Evolutionary conservation across 2,113 vertebrate species (phyloP), one percentile per base, ranked within the genome.

Genomic region (Lathamus discolor): DNA sequence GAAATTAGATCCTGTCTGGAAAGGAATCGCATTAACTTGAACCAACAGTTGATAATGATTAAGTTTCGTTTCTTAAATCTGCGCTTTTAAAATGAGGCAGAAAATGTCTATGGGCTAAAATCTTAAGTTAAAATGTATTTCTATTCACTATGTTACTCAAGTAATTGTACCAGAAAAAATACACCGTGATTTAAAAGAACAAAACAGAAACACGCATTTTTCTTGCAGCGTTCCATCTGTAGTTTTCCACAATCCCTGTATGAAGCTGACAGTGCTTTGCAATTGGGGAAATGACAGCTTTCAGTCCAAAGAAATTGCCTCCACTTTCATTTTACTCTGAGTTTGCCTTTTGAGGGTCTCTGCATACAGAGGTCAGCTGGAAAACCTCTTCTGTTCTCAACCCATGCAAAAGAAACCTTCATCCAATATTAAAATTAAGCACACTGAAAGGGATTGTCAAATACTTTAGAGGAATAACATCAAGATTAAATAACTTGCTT

Each of bases 1-100:
- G 46, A 81, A 86, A 94, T 89, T 25, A 86, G 41, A 91, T 78
- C 46, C 15, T 44, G 55, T 61, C 64, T 92, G 83, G 73, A 82
- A 89, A 89, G 0, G 19, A 89, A 81, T 49, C 49, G 35, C 55
- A 63, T 81, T 66, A 94, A 81, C 44, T 57, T 75, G 80, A 66
- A 84, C 51, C 28, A 74, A 49, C 11, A 83, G 46, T 59, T 89
- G 86, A 89, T 43, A 52, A 16, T 28, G 31, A 83, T 73, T 28
- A 51, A 83, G 33, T 61, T 62, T 20, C 2, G 11, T 83, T 86
- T 67, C 86, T 62, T 70, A 44, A 83, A 80, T 66, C 39, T 74
- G 11, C 44, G 10, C 5, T 59, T 89, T 73, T 51, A 76, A 70
- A 92, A 79, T 41, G 52, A 68, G 43, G 51, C 20, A 86, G 68